phyloP scores from a whole-genome alignment of 2,113 vertebrate genomes.

The Enhydra lutris region DNA sequence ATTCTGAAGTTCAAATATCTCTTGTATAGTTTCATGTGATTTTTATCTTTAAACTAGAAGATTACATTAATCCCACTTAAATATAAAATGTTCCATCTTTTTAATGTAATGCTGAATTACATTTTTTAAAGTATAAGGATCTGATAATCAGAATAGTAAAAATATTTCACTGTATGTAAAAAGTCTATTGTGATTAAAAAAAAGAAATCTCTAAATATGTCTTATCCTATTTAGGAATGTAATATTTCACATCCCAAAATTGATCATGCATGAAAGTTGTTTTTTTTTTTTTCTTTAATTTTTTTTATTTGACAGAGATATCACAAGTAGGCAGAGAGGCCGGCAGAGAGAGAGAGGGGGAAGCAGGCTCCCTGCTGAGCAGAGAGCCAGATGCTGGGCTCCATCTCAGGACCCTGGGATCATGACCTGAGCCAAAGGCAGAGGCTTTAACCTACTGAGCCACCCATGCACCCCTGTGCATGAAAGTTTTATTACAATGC shows the following conservation, averaged over 20 bases:
- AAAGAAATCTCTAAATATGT: background rate
- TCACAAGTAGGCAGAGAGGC: no score
- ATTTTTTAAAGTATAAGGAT: background rate
- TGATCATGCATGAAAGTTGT: background rate
- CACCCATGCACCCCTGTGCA: no score
- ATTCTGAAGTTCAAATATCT: slow-evolving; percentile 5
- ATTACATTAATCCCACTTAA: background rate
- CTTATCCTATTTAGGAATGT: background rate
- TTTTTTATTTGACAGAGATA: no score
- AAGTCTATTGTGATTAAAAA: background rate
- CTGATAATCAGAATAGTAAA: background rate
- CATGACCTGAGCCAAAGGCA: no score
- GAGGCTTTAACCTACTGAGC: no score
- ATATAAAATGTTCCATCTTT: background rate
- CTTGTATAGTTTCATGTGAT: background rate
- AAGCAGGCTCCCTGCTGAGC: no score
- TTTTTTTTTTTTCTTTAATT: no score
- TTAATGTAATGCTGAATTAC: background rate
- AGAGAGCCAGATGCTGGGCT: no score
- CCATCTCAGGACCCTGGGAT: no score
- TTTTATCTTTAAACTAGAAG: background rate
- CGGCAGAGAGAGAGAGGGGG: no score
- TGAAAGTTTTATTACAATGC: background rate
- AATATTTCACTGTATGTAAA: background rate
- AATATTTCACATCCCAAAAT: background rate